These are phyloP conservation scores for Nycticryphes semicollaris DNA, from an alignment of 2,113 vertebrate genomes.

Conservation along the genomic window DNA sequence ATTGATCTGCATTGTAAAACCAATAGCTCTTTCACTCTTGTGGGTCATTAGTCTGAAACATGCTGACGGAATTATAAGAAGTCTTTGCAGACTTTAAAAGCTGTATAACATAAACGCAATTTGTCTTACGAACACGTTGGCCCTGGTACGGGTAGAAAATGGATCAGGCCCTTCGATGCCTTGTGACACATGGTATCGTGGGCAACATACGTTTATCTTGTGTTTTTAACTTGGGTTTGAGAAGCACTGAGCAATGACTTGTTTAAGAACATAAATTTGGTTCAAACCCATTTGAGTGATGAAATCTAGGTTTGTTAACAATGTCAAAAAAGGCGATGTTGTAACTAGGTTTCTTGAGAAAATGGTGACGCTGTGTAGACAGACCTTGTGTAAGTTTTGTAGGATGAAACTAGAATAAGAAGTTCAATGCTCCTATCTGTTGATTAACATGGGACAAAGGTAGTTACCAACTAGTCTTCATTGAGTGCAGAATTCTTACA, in stretches of 20 bases:
- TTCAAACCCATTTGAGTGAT: not conserved
- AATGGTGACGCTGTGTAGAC: not conserved
- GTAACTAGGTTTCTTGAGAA: not conserved
- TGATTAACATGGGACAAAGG: not conserved
- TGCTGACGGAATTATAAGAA: not conserved
- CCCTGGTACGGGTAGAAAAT: not conserved
- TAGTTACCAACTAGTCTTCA: not conserved
- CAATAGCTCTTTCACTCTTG: not conserved
- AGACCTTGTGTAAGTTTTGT: not conserved
- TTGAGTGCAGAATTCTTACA: not conserved
- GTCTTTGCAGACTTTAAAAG: not conserved
- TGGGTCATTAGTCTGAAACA: not conserved
- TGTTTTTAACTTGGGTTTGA: not conserved
- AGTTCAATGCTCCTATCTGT: not conserved
- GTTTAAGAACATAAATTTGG: not conserved
- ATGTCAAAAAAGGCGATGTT: not conserved
- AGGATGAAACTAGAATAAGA: not conserved
- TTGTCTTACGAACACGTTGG: not conserved
- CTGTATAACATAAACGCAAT: not conserved
- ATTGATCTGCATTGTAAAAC: conserved; percentile 19
- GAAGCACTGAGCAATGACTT: not conserved
- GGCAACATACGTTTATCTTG: not conserved
- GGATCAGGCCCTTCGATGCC: not conserved
- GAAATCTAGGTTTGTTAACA: not conserved
- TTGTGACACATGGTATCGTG: not conserved